A percentile compares a stretch with the other conserved stretches of the same genome.
phyloP scores from a whole-genome alignment of 2,113 vertebrate species.

The Calonectris borealis region DNA sequence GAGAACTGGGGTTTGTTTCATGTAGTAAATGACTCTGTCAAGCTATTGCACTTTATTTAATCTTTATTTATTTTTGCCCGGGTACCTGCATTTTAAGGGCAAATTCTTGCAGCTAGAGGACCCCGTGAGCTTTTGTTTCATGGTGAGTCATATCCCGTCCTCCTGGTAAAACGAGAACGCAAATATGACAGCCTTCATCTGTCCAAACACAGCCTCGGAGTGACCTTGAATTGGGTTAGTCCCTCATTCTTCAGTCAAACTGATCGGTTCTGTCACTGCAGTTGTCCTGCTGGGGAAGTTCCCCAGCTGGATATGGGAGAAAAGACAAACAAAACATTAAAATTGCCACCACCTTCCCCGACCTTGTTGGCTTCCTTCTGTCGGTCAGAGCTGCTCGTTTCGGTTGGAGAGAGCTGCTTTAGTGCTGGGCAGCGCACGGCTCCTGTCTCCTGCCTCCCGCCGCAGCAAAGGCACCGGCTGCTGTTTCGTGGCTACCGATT shows the following conservation, averaged over 20 bases:
- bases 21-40: not conserved
- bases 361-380: not conserved
- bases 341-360: not conserved
- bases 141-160: constrained; percentile 7
- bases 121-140: constrained; percentile 16
- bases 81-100: constrained; percentile 20
- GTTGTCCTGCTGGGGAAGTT: constrained; percentile 37
- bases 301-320: not conserved
- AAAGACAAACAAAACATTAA: not conserved
- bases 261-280: not conserved
- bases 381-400: not conserved
- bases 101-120: not conserved
- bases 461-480: not conserved
- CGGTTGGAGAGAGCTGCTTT: not conserved
- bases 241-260: constrained; percentile 11
- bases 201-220: not conserved
- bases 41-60: not conserved
- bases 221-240: not conserved
- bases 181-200: constrained; percentile 58
- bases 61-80: not conserved
- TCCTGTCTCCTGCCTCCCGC: not conserved
- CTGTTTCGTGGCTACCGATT: not conserved
- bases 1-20: not conserved
- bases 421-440: not conserved
- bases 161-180: not conserved